Evolutionary conservation across 2,888 invertebrate genomes (phyloP), one percentile per base, ranked within the genome.

Genomic region (Dryococelus australis): DNA sequence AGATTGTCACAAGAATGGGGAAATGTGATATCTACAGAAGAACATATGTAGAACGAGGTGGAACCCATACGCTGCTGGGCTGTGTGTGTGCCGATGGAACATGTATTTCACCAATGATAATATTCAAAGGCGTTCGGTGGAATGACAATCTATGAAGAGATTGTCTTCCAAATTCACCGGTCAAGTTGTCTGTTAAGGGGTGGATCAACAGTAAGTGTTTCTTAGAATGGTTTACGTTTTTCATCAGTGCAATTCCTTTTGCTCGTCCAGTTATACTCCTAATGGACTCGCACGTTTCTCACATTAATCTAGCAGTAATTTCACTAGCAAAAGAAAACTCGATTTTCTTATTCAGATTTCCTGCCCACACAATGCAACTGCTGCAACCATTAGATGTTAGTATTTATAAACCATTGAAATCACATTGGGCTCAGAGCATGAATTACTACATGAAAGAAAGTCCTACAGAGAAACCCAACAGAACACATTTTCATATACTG

Each of bases 1-100:
- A 85, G 20, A 24, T 85, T 27, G 53, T 85, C 65, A 53, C 28
- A 26, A 53, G 51, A 13, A 4, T 85, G 28, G 65, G 85, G 27
- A 53, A 85, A 24, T 26, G 27, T 16, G n/a, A 83, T 1, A 43
- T 83, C 24, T 85, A 85, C 28, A 53, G 24, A 85, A 65, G 85
- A 65, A 88, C 89, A 79, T 89, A 89, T 87, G 90, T 88, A 83
- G 90, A 89, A 83, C 87, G 89, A 85, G 89, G 90, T 28, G 89
- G 88, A 88, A 88, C 89, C 35, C 88, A 89, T 27, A 90, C 89
- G 87, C 87, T 89, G 53, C 78, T 89, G 81, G 89, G 88, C 80
- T 89, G 89, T 86, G 87, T 90, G 84, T 87, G 88, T 84, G 86
- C 87, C 20, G 53, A 88, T 84, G 86, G 87, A 43, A 85, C 86